These are phyloP conservation scores for Eciton burchellii DNA, from an alignment of 1,140 invertebrate species.

Conservation along the genomic window DNA sequence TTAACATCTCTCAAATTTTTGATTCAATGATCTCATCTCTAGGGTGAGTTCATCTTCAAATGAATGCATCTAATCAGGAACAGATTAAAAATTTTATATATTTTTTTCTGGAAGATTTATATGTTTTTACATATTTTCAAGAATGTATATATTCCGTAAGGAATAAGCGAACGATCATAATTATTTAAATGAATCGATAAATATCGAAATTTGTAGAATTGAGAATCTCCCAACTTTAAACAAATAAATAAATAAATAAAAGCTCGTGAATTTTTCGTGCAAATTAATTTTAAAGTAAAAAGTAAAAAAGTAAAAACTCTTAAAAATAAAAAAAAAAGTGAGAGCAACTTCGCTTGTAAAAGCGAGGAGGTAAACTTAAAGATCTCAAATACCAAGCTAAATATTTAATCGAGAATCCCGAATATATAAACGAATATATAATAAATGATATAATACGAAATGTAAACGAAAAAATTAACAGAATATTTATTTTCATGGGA, in stretches of 20 bases:
- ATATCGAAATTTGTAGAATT: too few species aligned
- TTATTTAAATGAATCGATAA: too few species aligned
- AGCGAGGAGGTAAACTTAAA: neutral
- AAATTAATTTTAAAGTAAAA: too few species aligned
- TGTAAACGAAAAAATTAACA: too few species aligned
- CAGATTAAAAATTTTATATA: too few species aligned
- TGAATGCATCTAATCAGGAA: too few species aligned
- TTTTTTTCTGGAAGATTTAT: too few species aligned
- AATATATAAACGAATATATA: slow-evolving; percentile 13
- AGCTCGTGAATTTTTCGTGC: neutral
- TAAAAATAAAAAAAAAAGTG: too few species aligned
- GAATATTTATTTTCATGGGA: too few species aligned
- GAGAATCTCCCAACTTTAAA: neutral
- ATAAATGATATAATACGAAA: too few species aligned
- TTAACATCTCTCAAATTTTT: slow-evolving; percentile 3
- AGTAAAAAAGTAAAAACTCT: too few species aligned
- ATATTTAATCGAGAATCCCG: neutral
- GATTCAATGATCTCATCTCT: neutral
- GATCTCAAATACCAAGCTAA: neutral
- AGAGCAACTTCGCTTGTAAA: neutral
- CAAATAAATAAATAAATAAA: slow-evolving; percentile 9
- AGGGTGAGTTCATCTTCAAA: neutral
- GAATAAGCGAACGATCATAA: neutral
- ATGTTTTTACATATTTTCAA: too few species aligned
- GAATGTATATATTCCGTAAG: neutral